Conservation (phyloP, 2,797 vertebrate genomes). For the Tangara arthus region DNA sequence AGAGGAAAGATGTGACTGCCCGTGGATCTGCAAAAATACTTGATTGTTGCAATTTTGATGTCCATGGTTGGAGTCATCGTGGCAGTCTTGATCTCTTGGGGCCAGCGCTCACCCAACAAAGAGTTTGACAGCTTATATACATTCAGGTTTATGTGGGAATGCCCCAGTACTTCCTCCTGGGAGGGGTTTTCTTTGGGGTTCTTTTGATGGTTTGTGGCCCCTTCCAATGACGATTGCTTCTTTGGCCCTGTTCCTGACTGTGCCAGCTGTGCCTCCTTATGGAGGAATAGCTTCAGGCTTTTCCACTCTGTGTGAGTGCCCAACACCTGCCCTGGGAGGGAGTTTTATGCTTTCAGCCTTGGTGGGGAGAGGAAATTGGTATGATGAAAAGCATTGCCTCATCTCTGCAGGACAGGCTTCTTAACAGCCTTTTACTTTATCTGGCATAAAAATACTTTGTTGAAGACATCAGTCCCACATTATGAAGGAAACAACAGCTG, state of each 20-base stretch:
- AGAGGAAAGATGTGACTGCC: background rate
- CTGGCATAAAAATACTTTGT: background rate
- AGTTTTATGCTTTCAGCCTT: background rate
- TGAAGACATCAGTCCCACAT: background rate
- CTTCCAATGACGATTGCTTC: background rate
- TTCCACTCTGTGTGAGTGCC: rapidly evolving
- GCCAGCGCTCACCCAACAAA: background rate
- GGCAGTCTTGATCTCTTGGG: background rate
- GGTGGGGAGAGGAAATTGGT: background rate
- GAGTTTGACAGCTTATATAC: background rate
- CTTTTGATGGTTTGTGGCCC: background rate
- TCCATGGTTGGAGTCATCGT: background rate
- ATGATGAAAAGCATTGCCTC: background rate
- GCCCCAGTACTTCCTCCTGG: rapidly evolving
- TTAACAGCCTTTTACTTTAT: background rate
- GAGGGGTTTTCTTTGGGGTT: background rate
- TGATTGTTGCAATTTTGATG: background rate
- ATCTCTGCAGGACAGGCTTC: background rate
- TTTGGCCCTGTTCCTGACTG: background rate
- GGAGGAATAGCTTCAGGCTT: background rate
- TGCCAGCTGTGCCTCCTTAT: background rate
- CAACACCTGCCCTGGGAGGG: background rate
- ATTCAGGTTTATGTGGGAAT: background rate
- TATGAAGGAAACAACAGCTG: background rate
- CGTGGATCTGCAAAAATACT: rapidly evolving